These are phyloP conservation scores for Sebastes dallii DNA, from an alignment of 2,797 vertebrate genomes.

Conservation along the genomic window DNA sequence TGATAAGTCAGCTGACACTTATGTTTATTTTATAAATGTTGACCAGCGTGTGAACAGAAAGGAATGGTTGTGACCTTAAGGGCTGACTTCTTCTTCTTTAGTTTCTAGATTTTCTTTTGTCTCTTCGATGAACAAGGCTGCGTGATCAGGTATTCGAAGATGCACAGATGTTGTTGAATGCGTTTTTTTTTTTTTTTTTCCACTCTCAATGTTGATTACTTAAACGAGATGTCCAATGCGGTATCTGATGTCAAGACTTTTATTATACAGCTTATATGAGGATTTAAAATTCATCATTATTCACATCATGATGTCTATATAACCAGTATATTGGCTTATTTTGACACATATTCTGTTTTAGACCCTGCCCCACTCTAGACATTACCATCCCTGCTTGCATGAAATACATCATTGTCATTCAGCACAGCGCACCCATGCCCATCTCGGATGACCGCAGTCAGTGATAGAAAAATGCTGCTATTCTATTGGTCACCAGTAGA, in stretches of 20 bases:
- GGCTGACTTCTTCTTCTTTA: conserved; percentile 72
- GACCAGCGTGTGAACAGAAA: conserved; percentile 63
- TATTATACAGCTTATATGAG: conserved; percentile 58
- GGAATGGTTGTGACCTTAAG: conserved; percentile 70
- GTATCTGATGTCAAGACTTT: conserved; percentile 73
- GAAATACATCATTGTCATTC: conserved; percentile 48
- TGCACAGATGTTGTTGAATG: conserved; percentile 37
- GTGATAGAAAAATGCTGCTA: conserved; percentile 65
- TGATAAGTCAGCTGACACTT: conserved; percentile 47
- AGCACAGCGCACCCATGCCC: conserved; percentile 40
- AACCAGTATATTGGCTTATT: conserved; percentile 35
- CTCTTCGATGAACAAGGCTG: conserved; percentile 56
- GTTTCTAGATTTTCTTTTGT: conserved; percentile 49
- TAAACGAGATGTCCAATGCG: conserved; percentile 68
- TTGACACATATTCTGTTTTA: conserved; percentile 48
- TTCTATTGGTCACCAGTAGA: conserved; percentile 59
- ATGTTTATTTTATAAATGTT: conserved; percentile 47
- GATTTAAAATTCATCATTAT: conserved; percentile 45
- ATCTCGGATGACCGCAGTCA: conserved; percentile 29
- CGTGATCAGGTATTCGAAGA: conserved; percentile 67
- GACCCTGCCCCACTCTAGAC: conserved; percentile 20
- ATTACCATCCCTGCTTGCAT: conserved; percentile 42
- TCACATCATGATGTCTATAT: conserved; percentile 34
- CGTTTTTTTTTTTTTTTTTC: not conserved
- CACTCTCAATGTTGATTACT: conserved; percentile 46